Evolutionary conservation across 2,888 invertebrate genomes (phyloP).

Genomic region (Brachylomia viminalis): DNA sequence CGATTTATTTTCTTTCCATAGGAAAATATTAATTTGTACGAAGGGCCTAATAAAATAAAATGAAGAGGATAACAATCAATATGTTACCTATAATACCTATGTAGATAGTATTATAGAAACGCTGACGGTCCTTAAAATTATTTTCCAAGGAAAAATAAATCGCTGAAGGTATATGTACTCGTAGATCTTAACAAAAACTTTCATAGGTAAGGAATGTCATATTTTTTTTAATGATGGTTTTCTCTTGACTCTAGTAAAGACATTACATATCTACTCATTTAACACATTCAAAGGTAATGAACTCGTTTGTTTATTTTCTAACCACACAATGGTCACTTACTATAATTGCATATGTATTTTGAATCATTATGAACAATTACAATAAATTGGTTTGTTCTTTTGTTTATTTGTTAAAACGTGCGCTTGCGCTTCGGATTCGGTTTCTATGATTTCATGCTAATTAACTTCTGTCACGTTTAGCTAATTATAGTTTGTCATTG

Average conservation of each 20-base stretch:
- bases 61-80: not conserved
- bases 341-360: conserved; percentile 32
- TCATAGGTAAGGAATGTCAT: not conserved
- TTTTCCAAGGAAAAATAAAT: not conserved
- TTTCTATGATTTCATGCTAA: conserved; percentile 48
- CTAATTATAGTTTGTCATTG: conserved; percentile 19
- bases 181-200: not conserved
- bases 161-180: no score
- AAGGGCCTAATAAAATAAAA: not conserved
- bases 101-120: not conserved
- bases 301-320: conserved; percentile 1
- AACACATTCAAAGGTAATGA: not conserved
- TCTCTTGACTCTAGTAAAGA: no score
- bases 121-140: not conserved
- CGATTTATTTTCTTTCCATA: conserved; percentile 19
- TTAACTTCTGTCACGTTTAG: conserved; percentile 35
- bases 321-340: conserved; percentile 25
- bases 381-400: conserved; percentile 22
- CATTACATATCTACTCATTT: no score
- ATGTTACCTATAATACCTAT: no score
- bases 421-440: conserved; percentile 9
- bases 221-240: no score
- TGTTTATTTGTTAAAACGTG: conserved; percentile 37
- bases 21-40: conserved; percentile 11
- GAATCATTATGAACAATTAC: conserved; percentile 28